Base-by-base conservation (phyloP, 1,140 invertebrate species). In the Bombus huntii region DNA sequence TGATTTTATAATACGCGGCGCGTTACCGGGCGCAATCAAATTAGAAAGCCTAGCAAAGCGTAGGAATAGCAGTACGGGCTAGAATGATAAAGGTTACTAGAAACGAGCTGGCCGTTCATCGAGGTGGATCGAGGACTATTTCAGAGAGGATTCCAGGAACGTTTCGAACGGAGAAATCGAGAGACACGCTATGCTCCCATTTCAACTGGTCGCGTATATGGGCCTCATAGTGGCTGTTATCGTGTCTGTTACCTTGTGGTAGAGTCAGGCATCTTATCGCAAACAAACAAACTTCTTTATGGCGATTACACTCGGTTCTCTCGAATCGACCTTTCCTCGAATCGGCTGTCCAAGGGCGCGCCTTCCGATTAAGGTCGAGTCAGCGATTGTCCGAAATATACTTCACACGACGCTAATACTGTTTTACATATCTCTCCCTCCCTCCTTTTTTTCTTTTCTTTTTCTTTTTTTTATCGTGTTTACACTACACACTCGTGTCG, bases 161-260 rank as follows among this genome's bases (percentile, higher is more conserved):
- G 84, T 85, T 85, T 75, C 78, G 44, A 85, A 80, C 57, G 68
- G 83, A 85, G 83, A 85, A 85, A 85, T 85, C 84, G 84, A 81
- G 84, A 81, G 84, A 85, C 84, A 85, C 79, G 79, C 70, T 70
- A 85, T 70, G 77, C 66, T 85, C 83, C 31, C 83, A 85, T 85
- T 85, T 85, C 83, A 85, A 70, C 68, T 85, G 74, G 65, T 74
- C 70, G 59, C 84, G n/a, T 85, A 85, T 70, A 81, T 74, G 84
- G 59, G 78, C 76, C 68, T 85, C 77, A 73, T 65, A 85, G 62
- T 70, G 70, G 47, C n/a, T 81, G 71, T 85, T 81, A 85, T 85
- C 84, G 84, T 81, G 73, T 68, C 57, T 81, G 84, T 85, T 85
- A 85, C 84, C 57, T 81, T 74, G 84, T 42, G 84, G 70, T 70